Percentiles rank a stretch among this genome's conserved stretches.
phyloP scores from a whole-genome alignment of 2,797 vertebrate genomes.

The Peromyscus melanophrys region DNA sequence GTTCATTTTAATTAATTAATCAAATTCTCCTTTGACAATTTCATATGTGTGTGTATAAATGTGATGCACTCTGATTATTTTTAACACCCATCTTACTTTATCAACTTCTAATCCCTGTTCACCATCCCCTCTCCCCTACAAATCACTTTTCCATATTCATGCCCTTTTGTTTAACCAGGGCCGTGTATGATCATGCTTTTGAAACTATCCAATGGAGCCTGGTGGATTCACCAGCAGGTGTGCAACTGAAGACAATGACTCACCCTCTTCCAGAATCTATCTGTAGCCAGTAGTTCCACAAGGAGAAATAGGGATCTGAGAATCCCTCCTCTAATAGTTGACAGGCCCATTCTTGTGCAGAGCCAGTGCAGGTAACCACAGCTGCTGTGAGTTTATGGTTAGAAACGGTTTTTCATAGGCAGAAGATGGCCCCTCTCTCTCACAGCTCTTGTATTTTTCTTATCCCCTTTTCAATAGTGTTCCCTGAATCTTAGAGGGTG shows the following conservation, averaged over 20 bases:
- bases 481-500: background rate
- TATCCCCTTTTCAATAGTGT: background rate
- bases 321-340: background rate
- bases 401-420: no score
- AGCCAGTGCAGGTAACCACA: background rate
- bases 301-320: no score
- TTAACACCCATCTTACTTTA: background rate
- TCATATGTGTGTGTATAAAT: background rate
- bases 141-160: no score
- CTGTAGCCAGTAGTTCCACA: no score
- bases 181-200: no score
- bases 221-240: no score
- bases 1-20: background rate
- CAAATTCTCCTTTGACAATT: background rate
- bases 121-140: background rate
- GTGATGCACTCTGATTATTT: background rate
- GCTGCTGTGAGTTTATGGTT: background rate
- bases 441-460: background rate
- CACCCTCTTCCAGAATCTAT: no score
- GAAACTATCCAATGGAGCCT: no score
- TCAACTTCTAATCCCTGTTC: background rate
- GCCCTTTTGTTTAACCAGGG: background rate
- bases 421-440: background rate
- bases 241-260: no score
- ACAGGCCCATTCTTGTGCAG: background rate